These are phyloP conservation scores for Anguilla pacifica DNA, from an alignment of 2,797 vertebrate species.

Conservation along the genomic window DNA sequence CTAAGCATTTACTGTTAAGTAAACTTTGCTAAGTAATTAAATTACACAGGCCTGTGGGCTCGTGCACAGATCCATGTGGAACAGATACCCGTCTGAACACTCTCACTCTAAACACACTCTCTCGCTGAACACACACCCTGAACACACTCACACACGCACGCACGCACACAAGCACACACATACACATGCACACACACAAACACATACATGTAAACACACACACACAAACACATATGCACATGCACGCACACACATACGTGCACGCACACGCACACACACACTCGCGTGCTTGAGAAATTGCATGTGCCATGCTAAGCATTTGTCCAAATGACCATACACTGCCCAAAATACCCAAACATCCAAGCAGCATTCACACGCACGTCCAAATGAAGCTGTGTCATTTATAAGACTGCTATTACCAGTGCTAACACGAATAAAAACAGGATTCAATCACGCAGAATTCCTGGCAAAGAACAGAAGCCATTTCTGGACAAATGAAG, in stretches of 20 bases:
- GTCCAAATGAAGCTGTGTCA: neutral
- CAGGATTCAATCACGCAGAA: neutral
- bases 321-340: neutral
- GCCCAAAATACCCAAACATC: neutral
- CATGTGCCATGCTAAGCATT: neutral
- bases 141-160: neutral
- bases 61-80: constrained; percentile 39
- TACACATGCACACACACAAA: constrained; percentile 19
- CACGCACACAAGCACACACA: constrained; percentile 51
- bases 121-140: neutral
- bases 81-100: constrained; percentile 25
- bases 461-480: neutral
- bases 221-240: neutral
- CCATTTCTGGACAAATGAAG: neutral
- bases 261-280: neutral
- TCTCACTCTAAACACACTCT: constrained; percentile 24
- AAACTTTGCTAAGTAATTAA: constrained; percentile 88
- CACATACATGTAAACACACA: neutral
- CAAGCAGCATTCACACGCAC: neutral
- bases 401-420: neutral
- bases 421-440: neutral
- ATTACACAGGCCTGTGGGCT: constrained; percentile 76
- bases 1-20: constrained; percentile 82
- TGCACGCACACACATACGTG: neutral
- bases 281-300: neutral